Conservation (phyloP, 1,140 invertebrate species). For the Parapsyche elsis region DNA sequence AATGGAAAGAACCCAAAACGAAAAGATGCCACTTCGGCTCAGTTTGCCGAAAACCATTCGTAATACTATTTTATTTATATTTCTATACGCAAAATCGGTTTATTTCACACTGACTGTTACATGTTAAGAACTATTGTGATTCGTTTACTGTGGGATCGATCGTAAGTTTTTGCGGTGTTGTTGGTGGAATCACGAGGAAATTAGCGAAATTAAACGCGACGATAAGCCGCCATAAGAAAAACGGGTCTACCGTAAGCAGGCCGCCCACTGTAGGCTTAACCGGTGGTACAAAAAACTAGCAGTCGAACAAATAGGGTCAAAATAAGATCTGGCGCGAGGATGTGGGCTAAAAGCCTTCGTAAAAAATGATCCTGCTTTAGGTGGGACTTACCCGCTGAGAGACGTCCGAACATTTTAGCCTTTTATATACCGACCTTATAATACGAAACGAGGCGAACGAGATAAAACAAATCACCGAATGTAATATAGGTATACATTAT, state of each 20-base stretch:
- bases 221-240: not conserved
- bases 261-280: not conserved
- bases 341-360: slow-evolving; percentile 49
- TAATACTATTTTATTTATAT: not conserved
- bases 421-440: not conserved
- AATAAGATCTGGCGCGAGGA: slow-evolving; percentile 47
- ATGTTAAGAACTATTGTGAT: not conserved
- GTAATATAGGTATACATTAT: not conserved
- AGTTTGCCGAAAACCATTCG: not conserved
- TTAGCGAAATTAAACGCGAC: slow-evolving; percentile 28
- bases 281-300: slow-evolving; percentile 38
- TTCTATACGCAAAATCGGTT: too few species aligned
- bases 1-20: not conserved
- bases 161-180: not conserved
- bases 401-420: not conserved
- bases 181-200: not conserved
- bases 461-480: not conserved
- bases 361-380: slow-evolving; percentile 45
- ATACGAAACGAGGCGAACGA: not conserved
- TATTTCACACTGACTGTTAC: not conserved
- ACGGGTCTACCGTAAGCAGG: not conserved
- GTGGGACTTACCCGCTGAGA: not conserved
- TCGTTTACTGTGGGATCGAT: not conserved
- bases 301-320: slow-evolving; percentile 46
- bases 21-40: not conserved